A percentile compares a stretch with the other conserved stretches of the same genome.
phyloP scores from a whole-genome alignment of 1,140 invertebrate genomes.

The Zeugodacus cucurbitae region DNA sequence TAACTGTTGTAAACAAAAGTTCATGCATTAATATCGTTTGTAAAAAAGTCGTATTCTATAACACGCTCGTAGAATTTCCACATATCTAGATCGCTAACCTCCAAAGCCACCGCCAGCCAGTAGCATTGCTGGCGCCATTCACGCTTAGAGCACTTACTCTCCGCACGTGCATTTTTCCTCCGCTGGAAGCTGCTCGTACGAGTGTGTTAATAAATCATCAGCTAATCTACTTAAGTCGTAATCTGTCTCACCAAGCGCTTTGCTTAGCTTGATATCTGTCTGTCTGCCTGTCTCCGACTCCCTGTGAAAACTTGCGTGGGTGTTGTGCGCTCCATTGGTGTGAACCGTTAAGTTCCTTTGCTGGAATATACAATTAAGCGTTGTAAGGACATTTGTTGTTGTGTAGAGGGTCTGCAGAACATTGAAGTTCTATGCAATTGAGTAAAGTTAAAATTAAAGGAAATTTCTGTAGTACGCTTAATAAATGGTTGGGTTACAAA shows the following conservation, averaged over 20 bases:
- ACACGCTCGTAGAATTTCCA: background rate
- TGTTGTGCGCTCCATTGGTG: background rate
- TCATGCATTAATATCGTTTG: background rate
- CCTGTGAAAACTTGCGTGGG: background rate
- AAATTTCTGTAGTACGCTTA: too few species aligned
- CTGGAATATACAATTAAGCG: background rate
- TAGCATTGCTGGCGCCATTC: background rate
- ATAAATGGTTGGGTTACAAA: too few species aligned
- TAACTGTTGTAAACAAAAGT: background rate
- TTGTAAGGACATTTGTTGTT: background rate
- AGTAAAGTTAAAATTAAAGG: too few species aligned
- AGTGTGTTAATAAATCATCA: constrained; percentile 33
- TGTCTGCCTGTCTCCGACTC: background rate
- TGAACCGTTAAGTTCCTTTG: background rate
- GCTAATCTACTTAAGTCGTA: constrained; percentile 31
- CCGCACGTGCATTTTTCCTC: background rate
- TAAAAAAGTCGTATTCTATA: background rate
- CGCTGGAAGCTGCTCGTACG: background rate
- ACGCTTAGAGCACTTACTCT: background rate
- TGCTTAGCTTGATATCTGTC: background rate
- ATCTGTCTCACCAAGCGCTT: constrained; percentile 4
- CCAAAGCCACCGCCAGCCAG: background rate
- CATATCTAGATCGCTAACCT: background rate
- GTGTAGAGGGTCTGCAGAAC: too few species aligned
- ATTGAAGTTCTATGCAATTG: too few species aligned